Base-by-base conservation (phyloP, 2,113 vertebrate species). In the Pogona vitticeps region DNA sequence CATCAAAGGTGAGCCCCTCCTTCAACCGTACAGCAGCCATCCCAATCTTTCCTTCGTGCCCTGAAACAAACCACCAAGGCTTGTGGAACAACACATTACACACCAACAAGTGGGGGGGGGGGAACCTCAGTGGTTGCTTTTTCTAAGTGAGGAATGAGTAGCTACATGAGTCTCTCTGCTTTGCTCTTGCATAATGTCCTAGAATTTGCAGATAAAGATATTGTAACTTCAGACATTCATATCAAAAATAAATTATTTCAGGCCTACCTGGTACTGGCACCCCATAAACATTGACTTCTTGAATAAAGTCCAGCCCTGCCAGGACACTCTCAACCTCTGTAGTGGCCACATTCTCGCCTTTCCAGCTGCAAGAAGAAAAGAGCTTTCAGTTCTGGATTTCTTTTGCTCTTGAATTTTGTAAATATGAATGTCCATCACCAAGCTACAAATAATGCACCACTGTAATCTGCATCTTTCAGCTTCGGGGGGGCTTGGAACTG, bases 271-370 rank as follows among this genome's bases (percentile, higher is more conserved):
- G 97, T 33, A 99, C 97, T 0, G 96, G 52, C 58, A 99, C 98
- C 0, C 98, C 98, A 0, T 98, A 98, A 56, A 98, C 97, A 0
- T 98, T 98, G 38, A 97, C 97, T 89, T 98, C 97, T 73, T 97
- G 94, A 78, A 99, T 92, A 88, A 96, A 98, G 76, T 96, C 93
- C 82, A 97, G 13, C 9, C 23, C 76, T 1, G 92, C 88, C 61
- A 99, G 40, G 26, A 95, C 91, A 52, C 95, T 95, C 18, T 97
- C 96, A 85, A 99, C 98, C 92, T 99, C 98, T 0, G 97, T 96
- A 0, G 98, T 99, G 38, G 98, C 97, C 80, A 99, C 98, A 0
- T 99, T 98, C 94, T 98, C 98, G 0, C 98, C 98, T 90, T 98
- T 98, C 98, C 98, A 99, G 0, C 98, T 99, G 77, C 0, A 1